Percentiles rank a stretch among this genome's conserved stretches.
Conservation (phyloP, 2,113 vertebrate species). For the Brachionichthys hirsutus region DNA sequence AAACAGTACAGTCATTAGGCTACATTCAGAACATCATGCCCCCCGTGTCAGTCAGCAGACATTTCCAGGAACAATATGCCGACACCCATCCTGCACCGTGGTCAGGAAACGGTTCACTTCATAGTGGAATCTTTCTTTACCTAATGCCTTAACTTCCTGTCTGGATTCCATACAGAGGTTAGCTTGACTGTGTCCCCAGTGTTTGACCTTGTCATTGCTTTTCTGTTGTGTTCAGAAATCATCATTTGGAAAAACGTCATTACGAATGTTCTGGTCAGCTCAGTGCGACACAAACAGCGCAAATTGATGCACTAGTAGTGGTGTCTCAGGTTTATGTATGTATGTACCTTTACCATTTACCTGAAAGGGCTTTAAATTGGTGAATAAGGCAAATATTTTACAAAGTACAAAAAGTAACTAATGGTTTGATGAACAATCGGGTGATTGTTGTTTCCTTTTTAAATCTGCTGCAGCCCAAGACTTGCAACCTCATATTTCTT, state of each 20-base stretch:
- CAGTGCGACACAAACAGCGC: no score
- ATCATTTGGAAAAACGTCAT: slow-evolving; percentile 5
- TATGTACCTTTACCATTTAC: no score
- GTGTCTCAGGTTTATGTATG: no score
- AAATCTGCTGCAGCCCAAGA: no score
- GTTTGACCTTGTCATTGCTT: slow-evolving; percentile 21
- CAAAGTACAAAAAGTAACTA: no score
- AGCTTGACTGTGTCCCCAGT: slow-evolving; percentile 23
- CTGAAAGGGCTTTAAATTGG: no score
- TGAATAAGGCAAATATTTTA: no score
- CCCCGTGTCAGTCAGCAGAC: slow-evolving; percentile 70
- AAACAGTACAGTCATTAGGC: slow-evolving; percentile 30
- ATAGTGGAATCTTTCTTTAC: slow-evolving; percentile 69
- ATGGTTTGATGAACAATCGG: no score
- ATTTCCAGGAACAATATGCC: slow-evolving; percentile 71
- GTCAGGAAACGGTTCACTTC: slow-evolving; percentile 70
- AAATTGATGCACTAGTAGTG: not conserved
- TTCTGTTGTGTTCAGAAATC: slow-evolving; percentile 20
- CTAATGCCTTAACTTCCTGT: slow-evolving; percentile 25
- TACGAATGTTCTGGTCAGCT: not conserved
- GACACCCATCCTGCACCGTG: slow-evolving; percentile 57
- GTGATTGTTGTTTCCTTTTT: no score
- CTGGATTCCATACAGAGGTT: slow-evolving; percentile 23
- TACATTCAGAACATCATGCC: slow-evolving; percentile 66
- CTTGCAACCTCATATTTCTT: no score